Conservation (phyloP, 2,797 vertebrate species). For the Hyperoplus immaculatus region DNA sequence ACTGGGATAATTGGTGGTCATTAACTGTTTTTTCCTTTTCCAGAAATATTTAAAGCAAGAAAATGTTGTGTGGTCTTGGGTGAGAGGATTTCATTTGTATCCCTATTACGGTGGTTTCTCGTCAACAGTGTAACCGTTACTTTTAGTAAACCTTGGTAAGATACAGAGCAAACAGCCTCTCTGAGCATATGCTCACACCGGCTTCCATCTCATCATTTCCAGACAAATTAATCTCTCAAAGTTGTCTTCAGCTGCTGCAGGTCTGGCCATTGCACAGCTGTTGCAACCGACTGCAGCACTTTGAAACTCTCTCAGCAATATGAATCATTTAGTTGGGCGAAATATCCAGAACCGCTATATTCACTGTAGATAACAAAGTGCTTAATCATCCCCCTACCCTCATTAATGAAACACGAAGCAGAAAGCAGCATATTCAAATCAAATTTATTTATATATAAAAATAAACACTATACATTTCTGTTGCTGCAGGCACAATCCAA, state of each 20-base stretch:
- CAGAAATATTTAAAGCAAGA: neutral
- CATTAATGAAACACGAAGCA: conserved; percentile 59
- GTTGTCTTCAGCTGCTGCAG: conserved; percentile 70
- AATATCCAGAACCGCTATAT: conserved; percentile 43
- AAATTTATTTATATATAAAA: conserved; percentile 19
- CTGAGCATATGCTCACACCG: conserved; percentile 62
- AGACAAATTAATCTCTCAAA: conserved; percentile 68
- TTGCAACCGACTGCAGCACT: conserved; percentile 64
- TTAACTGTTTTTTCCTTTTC: neutral
- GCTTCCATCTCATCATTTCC: conserved; percentile 56
- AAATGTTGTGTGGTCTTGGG: neutral
- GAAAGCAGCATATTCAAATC: conserved; percentile 43
- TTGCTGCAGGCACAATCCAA: conserved; percentile 73
- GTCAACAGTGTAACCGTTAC: conserved; percentile 16
- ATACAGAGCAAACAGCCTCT: conserved; percentile 43
- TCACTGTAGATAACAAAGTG: conserved; percentile 64
- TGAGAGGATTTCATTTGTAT: conserved; percentile 14
- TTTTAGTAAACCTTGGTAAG: conserved; percentile 44
- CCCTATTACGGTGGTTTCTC: conserved; percentile 6
- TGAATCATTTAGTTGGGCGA: conserved; percentile 69
- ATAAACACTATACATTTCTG: conserved; percentile 63
- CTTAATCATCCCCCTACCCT: conserved; percentile 65
- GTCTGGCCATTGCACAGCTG: conserved; percentile 68
- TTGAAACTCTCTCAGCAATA: conserved; percentile 56
- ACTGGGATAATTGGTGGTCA: conserved; percentile 10